Evolutionary conservation across 2,113 vertebrate species (phyloP), one percentile per base, ranked within the genome.

Genomic region (Phrynosoma platyrhinos): DNA sequence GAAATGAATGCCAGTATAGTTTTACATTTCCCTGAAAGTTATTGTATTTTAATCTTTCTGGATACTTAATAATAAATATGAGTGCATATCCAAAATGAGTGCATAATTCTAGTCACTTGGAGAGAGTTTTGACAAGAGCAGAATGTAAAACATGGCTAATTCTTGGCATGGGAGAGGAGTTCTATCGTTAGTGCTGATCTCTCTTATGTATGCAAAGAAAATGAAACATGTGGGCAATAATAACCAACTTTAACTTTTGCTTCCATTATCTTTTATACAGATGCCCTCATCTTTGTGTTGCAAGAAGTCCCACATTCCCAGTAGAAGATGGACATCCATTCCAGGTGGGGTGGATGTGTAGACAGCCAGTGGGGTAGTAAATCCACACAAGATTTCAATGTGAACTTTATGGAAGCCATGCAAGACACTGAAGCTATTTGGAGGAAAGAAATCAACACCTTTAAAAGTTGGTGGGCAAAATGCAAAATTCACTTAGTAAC

Each of bases 31-130:
- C 47, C 88, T 87, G 79, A 86, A 6, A 90, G 47, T 66, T 79
- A 78, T 2, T 85, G 10, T 87, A 8, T 88, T 92, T 79, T 93
- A 94, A 89, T 87, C 21, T 91, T 94, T 55, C 18, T 62, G 23
- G 42, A 10, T 90, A 75, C 53, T 93, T 90, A 10, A 9, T 84
- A 71, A 32, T 13, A 91, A 90, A 81, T 55, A 91, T 89, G 58
- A 77, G 9, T 86, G 55, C 58, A 64, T 87, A 91, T 42, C 87
- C 87, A 91, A 85, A 90, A 87, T 83, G 7, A 90, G 85, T 91
- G 40, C 9, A 62, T 72, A 78, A 87, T 86, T 88, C 91, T 82
- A 90, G 82, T 77, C 86, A 82, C 23, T 32, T 62, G 84, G n/a
- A 1, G 88, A 77, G 82, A 10, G 0, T 40, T 82, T 84, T 84